Base-by-base conservation (phyloP, 2,888 invertebrate species). In the Auanema freiburgensis region DNA sequence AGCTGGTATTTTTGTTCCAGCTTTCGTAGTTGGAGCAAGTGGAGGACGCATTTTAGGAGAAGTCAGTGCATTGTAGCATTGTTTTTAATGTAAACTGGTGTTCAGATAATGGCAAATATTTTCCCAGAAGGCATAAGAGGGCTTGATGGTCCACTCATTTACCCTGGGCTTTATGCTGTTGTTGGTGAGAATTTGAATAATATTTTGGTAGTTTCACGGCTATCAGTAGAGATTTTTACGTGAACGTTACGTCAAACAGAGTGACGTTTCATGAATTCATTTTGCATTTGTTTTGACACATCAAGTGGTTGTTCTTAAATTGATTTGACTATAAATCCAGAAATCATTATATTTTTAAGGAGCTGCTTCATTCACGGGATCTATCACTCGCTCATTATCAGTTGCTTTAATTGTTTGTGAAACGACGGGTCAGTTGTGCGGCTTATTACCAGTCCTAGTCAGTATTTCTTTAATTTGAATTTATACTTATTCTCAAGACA, bases 391-490 rank as follows among this genome's bases (percentile, higher is more conserved):
- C 85, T 96, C 97, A 0, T 93, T 97, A 44, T 95, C 95, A 1
- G 95, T 96, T 53, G 92, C 94, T 72, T 95, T 97, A 74, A 97
- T 97, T 72, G 91, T 95, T 65, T 94, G 94, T 85, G 97, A 97
- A 87, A 91, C 97, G 90, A 97, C 96, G 0, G 97, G 97, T 52
- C 97, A 97, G 87, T 93, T 97, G 77, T 93, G 93, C 1, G 96
- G 97, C 83, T 90, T 96, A 53, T 90, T 97, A 56, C 97, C 94
- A 0, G 91, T 93, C 61, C 92, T 94, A 88, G 92, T 95, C 25
- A 54, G 64, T 16, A n/a, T 16, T n/a, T n/a, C n/a, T n/a, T n/a
- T n/a, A n/a, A n/a, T n/a, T n/a, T n/a, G n/a, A n/a, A n/a, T n/a
- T n/a, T n/a, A n/a, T n/a, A n/a, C n/a, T n/a, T n/a, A n/a, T n/a